Conservation (phyloP, 1,140 invertebrate species). For the Nebria ingens region DNA sequence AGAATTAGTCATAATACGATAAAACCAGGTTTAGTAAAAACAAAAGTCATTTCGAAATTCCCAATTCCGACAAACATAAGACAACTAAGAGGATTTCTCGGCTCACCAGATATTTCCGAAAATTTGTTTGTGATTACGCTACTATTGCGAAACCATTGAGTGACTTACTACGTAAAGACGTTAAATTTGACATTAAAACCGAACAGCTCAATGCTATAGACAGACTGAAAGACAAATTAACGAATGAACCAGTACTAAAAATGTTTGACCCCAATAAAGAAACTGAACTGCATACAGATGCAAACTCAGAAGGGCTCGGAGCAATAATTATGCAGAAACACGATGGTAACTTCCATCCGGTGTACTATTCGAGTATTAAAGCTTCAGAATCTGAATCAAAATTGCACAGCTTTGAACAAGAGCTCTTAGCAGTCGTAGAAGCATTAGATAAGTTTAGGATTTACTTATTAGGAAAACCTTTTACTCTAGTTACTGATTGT, state of each 20-base stretch:
- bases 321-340: slow-evolving; percentile 21
- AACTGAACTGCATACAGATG: slow-evolving; percentile 25
- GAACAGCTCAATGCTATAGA: slow-evolving; percentile 17
- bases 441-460: slow-evolving; percentile 27
- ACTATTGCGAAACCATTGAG: slow-evolving; percentile 23
- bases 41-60: neutral
- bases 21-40: neutral
- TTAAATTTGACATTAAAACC: slow-evolving; percentile 17
- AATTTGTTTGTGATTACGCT: slow-evolving; percentile 26
- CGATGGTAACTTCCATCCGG: neutral
- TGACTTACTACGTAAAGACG: slow-evolving; percentile 20
- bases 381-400: neutral
- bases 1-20: neutral
- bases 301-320: slow-evolving; percentile 15
- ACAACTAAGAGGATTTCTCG: slow-evolving; percentile 26
- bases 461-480: slow-evolving; percentile 30
- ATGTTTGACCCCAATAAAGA: slow-evolving; percentile 16
- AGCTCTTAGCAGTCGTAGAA: slow-evolving; percentile 20
- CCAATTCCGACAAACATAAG: neutral
- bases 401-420: neutral
- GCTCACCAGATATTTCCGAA: slow-evolving; percentile 29
- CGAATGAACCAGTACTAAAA: slow-evolving; percentile 12
- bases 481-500: slow-evolving; percentile 32
- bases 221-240: slow-evolving; percentile 18
- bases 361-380: slow-evolving; percentile 10